phyloP scores from a whole-genome alignment of 2,797 vertebrate species.

The Hoplostethus mediterraneus region DNA sequence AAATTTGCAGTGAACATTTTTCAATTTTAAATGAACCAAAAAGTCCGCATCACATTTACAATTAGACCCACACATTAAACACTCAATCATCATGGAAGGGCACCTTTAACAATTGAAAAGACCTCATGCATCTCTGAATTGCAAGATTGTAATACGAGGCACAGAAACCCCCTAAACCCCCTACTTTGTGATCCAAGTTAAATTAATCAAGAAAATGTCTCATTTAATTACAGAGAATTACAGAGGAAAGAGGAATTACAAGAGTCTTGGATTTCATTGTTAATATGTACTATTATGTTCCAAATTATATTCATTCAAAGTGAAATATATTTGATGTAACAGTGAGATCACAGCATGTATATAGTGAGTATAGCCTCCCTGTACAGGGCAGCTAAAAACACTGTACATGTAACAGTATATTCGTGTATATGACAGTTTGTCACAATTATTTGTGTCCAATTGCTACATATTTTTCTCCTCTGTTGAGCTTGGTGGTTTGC shows the following conservation, averaged over 20 bases:
- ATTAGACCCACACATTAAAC: neutral
- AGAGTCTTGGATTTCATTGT: constrained; percentile 21
- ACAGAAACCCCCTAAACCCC: constrained; percentile 9
- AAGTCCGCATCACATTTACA: constrained; percentile 10
- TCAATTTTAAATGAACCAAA: constrained; percentile 2
- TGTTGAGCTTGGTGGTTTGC: neutral
- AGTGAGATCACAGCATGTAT: constrained; percentile 1
- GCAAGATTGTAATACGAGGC: constrained; percentile 16
- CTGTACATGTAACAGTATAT: neutral
- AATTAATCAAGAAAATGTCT: neutral
- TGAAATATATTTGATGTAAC: constrained; percentile 27
- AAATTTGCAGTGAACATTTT: constrained; percentile 23
- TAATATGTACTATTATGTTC: constrained; percentile 25
- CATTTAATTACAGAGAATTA: neutral
- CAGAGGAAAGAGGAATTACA: too few species aligned
- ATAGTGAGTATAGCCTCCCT: neutral
- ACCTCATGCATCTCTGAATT: constrained; percentile 20
- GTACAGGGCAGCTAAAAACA: neutral
- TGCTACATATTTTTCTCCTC: neutral
- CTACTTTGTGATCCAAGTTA: neutral
- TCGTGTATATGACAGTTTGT: too few species aligned
- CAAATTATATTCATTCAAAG: constrained; percentile 11
- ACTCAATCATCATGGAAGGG: neutral
- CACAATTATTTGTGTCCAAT: too few species aligned
- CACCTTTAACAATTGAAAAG: constrained; percentile 4